A percentile compares a stretch with the other conserved stretches of the same genome.
These are phyloP conservation scores for Ambastaia sidthimunki DNA, from an alignment of 2,797 vertebrate species.

Conservation along the genomic window DNA sequence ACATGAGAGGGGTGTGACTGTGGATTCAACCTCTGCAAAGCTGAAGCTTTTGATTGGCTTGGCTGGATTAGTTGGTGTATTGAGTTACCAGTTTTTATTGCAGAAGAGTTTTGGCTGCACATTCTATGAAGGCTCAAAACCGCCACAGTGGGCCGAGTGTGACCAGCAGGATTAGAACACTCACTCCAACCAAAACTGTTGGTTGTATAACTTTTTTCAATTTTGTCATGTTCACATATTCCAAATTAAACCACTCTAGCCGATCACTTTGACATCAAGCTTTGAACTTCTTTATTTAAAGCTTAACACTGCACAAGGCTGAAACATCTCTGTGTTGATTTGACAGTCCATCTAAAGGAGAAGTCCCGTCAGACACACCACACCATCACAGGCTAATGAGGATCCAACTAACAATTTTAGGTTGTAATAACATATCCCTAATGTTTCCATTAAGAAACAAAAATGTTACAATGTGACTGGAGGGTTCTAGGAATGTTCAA, in stretches of 20 bases:
- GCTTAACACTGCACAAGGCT: not conserved
- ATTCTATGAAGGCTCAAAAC: slow-evolving; percentile 60
- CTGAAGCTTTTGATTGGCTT: slow-evolving; percentile 69
- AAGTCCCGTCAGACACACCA: slow-evolving; percentile 5
- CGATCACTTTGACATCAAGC: not conserved
- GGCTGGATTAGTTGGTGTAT: slow-evolving; percentile 71
- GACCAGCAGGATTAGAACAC: slow-evolving; percentile 67
- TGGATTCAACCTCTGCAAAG: slow-evolving; percentile 52
- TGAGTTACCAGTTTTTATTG: slow-evolving; percentile 72
- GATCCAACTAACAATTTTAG: too few species aligned
- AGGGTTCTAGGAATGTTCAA: too few species aligned
- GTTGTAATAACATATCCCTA: too few species aligned
- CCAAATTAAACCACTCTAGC: not conserved
- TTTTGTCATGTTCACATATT: slow-evolving; percentile 1
- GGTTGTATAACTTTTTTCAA: slow-evolving; percentile 2
- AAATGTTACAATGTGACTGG: too few species aligned
- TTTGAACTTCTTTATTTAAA: not conserved
- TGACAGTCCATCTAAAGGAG: not conserved
- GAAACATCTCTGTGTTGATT: not conserved
- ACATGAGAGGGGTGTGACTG: slow-evolving; percentile 41
- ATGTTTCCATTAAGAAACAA: too few species aligned
- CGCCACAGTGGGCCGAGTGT: slow-evolving; percentile 66
- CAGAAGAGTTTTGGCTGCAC: slow-evolving; percentile 64
- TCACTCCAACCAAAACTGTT: not conserved
- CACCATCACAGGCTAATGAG: not conserved